phyloP scores from a whole-genome alignment of 2,888 invertebrate genomes.

The Lamellibrachia columna region DNA sequence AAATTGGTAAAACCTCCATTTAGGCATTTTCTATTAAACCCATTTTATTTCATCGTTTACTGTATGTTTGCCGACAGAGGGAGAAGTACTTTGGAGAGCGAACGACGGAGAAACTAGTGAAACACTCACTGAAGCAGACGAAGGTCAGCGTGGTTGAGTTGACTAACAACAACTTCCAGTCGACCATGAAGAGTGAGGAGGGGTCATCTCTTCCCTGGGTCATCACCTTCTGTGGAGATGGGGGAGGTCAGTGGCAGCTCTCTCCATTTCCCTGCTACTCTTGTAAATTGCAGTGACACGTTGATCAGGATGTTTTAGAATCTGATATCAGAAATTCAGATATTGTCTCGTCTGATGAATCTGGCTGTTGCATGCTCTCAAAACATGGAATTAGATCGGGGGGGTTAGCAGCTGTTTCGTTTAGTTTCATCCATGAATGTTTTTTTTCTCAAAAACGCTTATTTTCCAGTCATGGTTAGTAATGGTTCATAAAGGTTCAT shows the following conservation, averaged over 20 bases:
- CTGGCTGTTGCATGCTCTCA: too few relatives aligned
- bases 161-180: slow-evolving; percentile 64
- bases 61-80: slow-evolving; percentile 64
- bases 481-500: not conserved
- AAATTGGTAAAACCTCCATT: not conserved
- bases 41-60: not conserved
- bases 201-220: slow-evolving; percentile 69
- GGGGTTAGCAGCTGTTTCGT: too few relatives aligned
- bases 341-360: too few relatives aligned
- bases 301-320: not conserved
- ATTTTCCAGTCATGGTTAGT: too few relatives aligned
- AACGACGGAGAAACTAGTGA: slow-evolving; percentile 72
- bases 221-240: slow-evolving; percentile 71
- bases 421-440: too few relatives aligned
- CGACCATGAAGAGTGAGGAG: slow-evolving; percentile 46
- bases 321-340: too few relatives aligned
- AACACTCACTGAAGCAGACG: slow-evolving; percentile 74
- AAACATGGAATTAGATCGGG: too few relatives aligned
- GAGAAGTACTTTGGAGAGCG: slow-evolving; percentile 73
- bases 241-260: slow-evolving; percentile 63
- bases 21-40: not conserved
- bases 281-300: not conserved
- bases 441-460: too few relatives aligned
- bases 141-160: slow-evolving; percentile 66
- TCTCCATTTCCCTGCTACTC: not conserved